Base-by-base conservation (phyloP, 2,797 vertebrate genomes). In the Amblyraja radiata region DNA sequence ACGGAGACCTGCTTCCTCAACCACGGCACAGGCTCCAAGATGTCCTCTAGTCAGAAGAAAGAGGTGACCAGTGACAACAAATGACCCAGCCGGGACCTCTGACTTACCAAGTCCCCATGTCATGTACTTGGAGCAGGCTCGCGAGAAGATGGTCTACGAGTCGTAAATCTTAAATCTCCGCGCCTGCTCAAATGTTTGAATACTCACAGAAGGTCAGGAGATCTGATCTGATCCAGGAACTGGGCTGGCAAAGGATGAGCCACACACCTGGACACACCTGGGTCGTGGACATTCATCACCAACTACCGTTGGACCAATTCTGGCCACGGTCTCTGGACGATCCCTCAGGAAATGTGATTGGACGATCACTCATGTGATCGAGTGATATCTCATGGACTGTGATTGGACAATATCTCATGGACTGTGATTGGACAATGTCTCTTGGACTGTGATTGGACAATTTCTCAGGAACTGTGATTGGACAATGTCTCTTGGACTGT, bases 1-100 rank as follows among this genome's bases (percentile, higher is more conserved):
- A 95, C 95, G 0, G 94, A 94, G 71, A 94, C 58, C 94, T 95
- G 95, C 6, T 36, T 21, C 4, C 21, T 68, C 61, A 36, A 16
- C 8, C 36, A 36, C 6, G n/a, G 61, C 6, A 14, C 32, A 2
- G 18, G 0, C 10, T 36, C 63, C 3, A 6, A 28, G 28, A 7
- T 16, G 0, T 88, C 84, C 6, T 0, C 0, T 0, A 36, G 7
- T 5, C 63, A 6, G 36, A 65, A 63, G 61, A 63, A 88, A 18
- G n/a, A 36, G 18, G 0, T 88, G 16, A 32, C 61, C 84, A 88
- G 61, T 32, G 21, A 32, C 18, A 68, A 68, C 0, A 46, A 46
- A 46, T 88, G 61, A 65, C 18, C 14, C 2, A 61, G 28, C 6
- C 18, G 21, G 71, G 71, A 21, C 21, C 21, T 73, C 71, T 21